phyloP scores from a whole-genome alignment of 2,113 vertebrate species.

The Tenrec ecaudatus region DNA sequence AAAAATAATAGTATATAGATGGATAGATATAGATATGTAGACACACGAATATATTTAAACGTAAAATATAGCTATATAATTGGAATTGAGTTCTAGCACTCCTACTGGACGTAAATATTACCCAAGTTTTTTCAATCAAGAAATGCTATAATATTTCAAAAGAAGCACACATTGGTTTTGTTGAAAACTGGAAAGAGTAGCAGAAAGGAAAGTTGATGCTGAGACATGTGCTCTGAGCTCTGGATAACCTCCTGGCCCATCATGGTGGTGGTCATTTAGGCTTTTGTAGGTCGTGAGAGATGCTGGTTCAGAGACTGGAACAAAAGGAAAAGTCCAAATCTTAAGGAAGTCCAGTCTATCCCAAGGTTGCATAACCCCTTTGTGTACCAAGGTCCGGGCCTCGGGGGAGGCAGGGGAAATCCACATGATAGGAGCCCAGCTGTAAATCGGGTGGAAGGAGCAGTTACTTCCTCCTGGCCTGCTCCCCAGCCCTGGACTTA shows the following conservation, averaged over 20 bases:
- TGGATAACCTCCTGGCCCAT: background rate
- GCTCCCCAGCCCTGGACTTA: background rate
- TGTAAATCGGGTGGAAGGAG: background rate
- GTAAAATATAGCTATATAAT: background rate
- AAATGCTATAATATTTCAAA: background rate
- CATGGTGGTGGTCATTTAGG: background rate
- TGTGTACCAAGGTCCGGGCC: background rate
- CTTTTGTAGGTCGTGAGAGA: background rate
- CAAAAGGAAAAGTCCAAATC: conserved; percentile 28
- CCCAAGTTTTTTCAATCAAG: conserved; percentile 16
- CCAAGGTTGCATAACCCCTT: background rate
- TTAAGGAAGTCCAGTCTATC: background rate
- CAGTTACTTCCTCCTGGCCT: background rate
- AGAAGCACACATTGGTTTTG: too few relatives aligned
- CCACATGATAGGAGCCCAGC: background rate
- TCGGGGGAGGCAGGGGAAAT: background rate
- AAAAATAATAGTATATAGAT: conserved; percentile 11
- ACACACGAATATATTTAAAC: background rate
- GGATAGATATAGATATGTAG: too few relatives aligned
- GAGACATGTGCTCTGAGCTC: conserved; percentile 21
- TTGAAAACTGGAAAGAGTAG: conserved; percentile 31
- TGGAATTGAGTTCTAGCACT: background rate
- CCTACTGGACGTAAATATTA: background rate
- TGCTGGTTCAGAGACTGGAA: conserved; percentile 24
- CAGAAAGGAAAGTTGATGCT: background rate